phyloP scores from a whole-genome alignment of 2,113 vertebrate genomes.

The Pholis gunnellus region DNA sequence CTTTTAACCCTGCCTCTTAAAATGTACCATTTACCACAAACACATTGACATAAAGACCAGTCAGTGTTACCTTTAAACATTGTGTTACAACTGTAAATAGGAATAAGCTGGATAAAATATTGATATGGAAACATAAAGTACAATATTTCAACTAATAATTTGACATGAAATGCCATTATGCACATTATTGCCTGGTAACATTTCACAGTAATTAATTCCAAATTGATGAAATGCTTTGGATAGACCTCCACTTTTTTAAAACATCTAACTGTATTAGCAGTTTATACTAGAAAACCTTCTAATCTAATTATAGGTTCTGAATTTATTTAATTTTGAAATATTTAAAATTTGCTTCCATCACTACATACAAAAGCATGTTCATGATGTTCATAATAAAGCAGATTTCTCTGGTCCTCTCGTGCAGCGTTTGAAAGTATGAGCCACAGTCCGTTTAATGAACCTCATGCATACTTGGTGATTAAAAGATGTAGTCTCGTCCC shows the following conservation, averaged over 20 bases:
- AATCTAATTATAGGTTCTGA: background rate
- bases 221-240: background rate
- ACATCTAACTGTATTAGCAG: background rate
- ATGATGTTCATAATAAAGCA: background rate
- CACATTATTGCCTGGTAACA: background rate
- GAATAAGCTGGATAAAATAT: background rate
- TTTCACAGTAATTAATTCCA: background rate
- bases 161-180: background rate
- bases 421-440: background rate
- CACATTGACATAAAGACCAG: background rate
- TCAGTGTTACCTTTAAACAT: background rate
- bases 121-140: background rate
- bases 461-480: background rate
- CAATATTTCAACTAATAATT: background rate
- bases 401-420: background rate
- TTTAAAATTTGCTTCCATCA: background rate
- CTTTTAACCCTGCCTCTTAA: background rate
- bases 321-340: background rate
- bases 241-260: background rate
- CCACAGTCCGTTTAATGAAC: background rate
- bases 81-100: background rate
- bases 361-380: background rate
- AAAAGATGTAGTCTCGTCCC: conserved; percentile 1
- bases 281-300: too few relatives aligned
- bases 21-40: background rate